Evolutionary conservation across 2,113 vertebrate genomes (phyloP).

Genomic region (Protobothrops flavoviridis): DNA sequence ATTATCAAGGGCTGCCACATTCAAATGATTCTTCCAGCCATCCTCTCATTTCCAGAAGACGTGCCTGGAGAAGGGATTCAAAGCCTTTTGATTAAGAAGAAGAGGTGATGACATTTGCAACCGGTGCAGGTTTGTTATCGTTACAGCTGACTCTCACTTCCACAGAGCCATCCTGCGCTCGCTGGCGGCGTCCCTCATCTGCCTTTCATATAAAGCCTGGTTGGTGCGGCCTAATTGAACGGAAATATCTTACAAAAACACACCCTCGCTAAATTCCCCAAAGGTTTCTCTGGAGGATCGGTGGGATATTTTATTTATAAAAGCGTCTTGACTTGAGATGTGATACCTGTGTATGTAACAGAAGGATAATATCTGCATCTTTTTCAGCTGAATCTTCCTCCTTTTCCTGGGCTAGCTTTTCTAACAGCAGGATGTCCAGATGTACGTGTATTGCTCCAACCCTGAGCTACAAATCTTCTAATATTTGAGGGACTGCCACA

Average conservation of each 20-base stretch:
- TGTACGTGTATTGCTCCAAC: slow-evolving; percentile 3
- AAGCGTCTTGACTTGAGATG: slow-evolving; percentile 60
- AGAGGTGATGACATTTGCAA: slow-evolving; percentile 71
- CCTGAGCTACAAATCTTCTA: not conserved
- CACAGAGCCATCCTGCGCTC: slow-evolving; percentile 53
- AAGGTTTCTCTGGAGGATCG: slow-evolving; percentile 55
- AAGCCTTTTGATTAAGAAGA: slow-evolving; percentile 75
- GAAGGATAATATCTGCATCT: slow-evolving; percentile 33
- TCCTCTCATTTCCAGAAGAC: slow-evolving; percentile 69
- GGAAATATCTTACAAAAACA: slow-evolving; percentile 71
- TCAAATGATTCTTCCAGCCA: slow-evolving; percentile 70
- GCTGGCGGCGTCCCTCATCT: slow-evolving; percentile 55
- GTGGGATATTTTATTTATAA: slow-evolving; percentile 67
- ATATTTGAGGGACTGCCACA: not conserved
- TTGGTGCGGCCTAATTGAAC: slow-evolving; percentile 70
- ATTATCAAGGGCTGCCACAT: slow-evolving; percentile 73
- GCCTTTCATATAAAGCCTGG: slow-evolving; percentile 70
- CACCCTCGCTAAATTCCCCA: slow-evolving; percentile 56
- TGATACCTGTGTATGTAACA: slow-evolving; percentile 11
- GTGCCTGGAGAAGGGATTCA: slow-evolving; percentile 67
- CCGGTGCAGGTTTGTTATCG: slow-evolving; percentile 70
- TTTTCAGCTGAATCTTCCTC: slow-evolving; percentile 44
- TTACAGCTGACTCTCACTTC: slow-evolving; percentile 70
- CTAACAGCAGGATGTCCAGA: slow-evolving; percentile 13
- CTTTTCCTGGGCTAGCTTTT: slow-evolving; percentile 60